Conservation (phyloP, 1,140 invertebrate species). For the Drosophila bocki region DNA sequence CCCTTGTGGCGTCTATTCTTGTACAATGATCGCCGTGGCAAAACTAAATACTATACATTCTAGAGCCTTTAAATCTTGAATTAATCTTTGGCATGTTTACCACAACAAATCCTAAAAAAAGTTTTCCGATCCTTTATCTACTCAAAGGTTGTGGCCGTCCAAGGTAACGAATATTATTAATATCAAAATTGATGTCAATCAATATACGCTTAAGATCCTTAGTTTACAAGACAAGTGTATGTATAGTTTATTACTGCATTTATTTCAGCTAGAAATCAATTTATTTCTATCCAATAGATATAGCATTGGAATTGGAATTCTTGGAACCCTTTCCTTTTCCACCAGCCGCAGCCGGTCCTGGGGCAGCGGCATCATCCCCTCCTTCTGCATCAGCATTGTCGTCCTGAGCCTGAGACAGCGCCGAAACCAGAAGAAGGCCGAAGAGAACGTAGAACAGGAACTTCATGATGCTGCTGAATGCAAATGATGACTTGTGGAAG, state of each 20-base stretch:
- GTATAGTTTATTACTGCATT: not conserved
- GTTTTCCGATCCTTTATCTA: not conserved
- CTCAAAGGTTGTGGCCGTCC: not conserved
- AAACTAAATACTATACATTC: constrained; percentile 78
- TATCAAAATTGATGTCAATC: not conserved
- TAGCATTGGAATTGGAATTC: constrained; percentile 1
- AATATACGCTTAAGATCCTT: not conserved
- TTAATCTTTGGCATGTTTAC: not conserved
- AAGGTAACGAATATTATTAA: not conserved
- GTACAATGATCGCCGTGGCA: constrained; percentile 18
- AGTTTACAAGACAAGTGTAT: not conserved
- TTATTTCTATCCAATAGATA: not conserved
- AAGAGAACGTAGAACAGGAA: not conserved
- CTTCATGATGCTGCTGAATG: constrained; percentile 4
- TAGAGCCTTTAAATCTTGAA: not conserved
- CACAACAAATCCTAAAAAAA: not conserved
- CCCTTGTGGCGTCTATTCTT: constrained; percentile 10
- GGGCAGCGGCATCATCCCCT: not conserved
- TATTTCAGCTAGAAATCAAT: not conserved
- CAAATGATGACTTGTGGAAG: not conserved
- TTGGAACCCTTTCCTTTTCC: not conserved
- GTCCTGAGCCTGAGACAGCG: not conserved
- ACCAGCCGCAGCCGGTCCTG: not conserved
- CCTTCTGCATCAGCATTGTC: not conserved
- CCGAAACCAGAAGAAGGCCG: not conserved